These are phyloP conservation scores for Myotis brandtii DNA, from an alignment of 2,113 vertebrate species.

Conservation along the genomic window DNA sequence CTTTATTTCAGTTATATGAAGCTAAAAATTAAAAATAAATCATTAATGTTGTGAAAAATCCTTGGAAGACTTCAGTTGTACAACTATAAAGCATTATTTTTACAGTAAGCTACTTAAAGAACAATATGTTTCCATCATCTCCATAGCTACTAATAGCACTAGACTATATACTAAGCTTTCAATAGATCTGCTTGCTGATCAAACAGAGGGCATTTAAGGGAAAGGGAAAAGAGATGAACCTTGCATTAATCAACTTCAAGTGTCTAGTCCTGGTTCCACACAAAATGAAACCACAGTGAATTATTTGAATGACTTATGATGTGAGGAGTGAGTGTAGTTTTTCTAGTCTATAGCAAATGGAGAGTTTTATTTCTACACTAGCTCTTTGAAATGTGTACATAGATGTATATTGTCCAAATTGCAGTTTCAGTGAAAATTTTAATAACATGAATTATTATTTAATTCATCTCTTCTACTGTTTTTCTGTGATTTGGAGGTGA, in stretches of 20 bases:
- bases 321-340: conserved; percentile 53
- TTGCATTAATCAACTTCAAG: conserved; percentile 60
- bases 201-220: conserved; percentile 47
- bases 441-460: conserved; percentile 67
- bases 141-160: background rate
- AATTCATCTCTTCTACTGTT: conserved; percentile 63
- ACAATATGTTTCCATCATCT: background rate
- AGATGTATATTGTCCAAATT: conserved; percentile 55
- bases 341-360: conserved; percentile 60
- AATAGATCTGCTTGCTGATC: conserved; percentile 40
- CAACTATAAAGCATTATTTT: background rate
- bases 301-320: conserved; percentile 64
- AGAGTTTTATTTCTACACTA: conserved; percentile 53
- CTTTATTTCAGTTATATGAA: background rate
- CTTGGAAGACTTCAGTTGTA: background rate
- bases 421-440: conserved; percentile 68
- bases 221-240: conserved; percentile 49
- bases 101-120: conserved; percentile 14
- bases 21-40: conserved; percentile 29
- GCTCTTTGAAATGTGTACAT: conserved; percentile 57
- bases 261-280: conserved; percentile 35
- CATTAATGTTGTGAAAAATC: conserved; percentile 19
- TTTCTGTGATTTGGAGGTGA: conserved; percentile 66
- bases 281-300: conserved; percentile 58
- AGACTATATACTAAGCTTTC: background rate